Percentiles rank a stretch among this genome's conserved stretches.
These are phyloP conservation scores for Gymnosoma rotundatum DNA, from an alignment of 2,888 invertebrate species.

Conservation along the genomic window DNA sequence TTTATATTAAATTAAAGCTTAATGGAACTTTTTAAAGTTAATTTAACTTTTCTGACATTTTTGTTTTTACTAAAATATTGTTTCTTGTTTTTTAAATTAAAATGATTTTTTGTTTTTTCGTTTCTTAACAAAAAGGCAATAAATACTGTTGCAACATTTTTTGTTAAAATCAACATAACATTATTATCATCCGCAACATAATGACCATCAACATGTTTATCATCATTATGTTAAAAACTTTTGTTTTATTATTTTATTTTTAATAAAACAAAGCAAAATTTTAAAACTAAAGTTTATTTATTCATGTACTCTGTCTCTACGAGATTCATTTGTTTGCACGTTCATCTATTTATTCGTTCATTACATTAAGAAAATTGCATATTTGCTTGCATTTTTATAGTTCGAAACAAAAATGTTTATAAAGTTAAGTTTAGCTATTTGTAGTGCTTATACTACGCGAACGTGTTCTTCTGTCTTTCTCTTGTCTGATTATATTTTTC, in stretches of 20 bases:
- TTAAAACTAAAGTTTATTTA: no score
- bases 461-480: background rate
- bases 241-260: constrained; percentile 6
- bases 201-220: constrained; percentile 18
- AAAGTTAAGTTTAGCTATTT: constrained; percentile 38
- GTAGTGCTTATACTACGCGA: background rate
- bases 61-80: background rate
- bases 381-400: constrained; percentile 48
- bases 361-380: constrained; percentile 63
- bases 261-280: background rate
- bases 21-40: constrained; percentile 5
- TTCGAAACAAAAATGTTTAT: constrained; percentile 39
- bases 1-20: constrained; percentile 21
- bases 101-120: constrained; percentile 38
- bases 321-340: constrained; percentile 1
- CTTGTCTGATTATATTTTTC: constrained; percentile 27
- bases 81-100: background rate
- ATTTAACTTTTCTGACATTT: background rate
- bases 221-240: constrained; percentile 10
- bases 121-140: constrained; percentile 3
- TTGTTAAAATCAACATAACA: constrained; percentile 15
- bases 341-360: constrained; percentile 37
- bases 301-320: background rate
- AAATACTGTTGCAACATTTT: constrained; percentile 24
- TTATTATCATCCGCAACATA: constrained; percentile 23